Conservation (phyloP, 2,113 vertebrate species). For the Lontra canadensis region DNA sequence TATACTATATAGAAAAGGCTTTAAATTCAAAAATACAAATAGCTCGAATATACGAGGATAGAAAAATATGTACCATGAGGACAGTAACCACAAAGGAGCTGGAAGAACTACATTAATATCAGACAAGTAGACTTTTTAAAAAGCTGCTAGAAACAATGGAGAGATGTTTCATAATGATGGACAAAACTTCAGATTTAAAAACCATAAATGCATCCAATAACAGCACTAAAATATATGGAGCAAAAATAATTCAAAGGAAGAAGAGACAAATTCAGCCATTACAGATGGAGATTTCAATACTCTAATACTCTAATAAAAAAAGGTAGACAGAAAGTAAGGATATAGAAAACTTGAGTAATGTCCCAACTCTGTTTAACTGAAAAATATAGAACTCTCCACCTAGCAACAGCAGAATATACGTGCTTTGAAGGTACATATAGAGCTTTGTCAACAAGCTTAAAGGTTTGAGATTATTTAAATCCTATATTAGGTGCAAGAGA, state of each 20-base stretch:
- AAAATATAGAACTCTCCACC: no score
- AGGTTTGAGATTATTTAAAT: neutral
- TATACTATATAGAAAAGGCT: neutral
- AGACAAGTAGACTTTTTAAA: neutral
- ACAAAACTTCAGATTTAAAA: neutral
- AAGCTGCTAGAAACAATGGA: neutral
- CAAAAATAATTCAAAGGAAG: neutral
- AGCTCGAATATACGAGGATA: neutral
- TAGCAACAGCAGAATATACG: neutral
- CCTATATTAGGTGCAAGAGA: neutral
- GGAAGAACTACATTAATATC: neutral
- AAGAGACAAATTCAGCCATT: neutral
- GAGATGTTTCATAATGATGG: neutral
- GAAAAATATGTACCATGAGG: neutral
- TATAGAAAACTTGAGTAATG: neutral
- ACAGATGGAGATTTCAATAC: neutral
- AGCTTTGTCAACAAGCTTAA: neutral
- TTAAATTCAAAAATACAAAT: neutral
- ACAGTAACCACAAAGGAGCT: neutral
- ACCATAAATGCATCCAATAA: neutral
- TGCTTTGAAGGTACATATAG: neutral
- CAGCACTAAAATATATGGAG: neutral
- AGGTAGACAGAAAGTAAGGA: neutral
- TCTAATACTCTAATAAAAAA: neutral
- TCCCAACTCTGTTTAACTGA: neutral